Evolutionary conservation across 2,797 vertebrate species (phyloP).

Genomic region (Decapterus maruadsi): DNA sequence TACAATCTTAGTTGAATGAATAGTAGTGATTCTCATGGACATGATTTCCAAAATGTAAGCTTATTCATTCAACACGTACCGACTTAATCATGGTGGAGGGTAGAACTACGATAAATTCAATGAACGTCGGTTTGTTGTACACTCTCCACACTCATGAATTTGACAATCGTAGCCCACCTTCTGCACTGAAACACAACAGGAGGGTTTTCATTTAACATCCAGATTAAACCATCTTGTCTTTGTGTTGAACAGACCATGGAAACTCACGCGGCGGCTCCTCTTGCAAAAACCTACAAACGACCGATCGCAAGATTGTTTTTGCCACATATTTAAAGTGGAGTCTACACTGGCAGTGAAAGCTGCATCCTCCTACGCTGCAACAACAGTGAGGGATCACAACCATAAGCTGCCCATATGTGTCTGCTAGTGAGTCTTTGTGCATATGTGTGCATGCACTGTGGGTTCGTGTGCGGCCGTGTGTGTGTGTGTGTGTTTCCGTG

Average conservation of each 20-base stretch:
- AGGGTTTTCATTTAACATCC: neutral
- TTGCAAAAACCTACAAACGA: neutral
- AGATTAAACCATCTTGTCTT: neutral
- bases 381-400: conserved; percentile 7
- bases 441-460: neutral
- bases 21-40: neutral
- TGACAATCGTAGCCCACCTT: neutral
- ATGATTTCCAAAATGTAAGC: neutral
- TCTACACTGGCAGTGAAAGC: conserved; percentile 14
- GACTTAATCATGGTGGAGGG: too few relatives aligned
- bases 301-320: neutral
- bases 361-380: conserved; percentile 8
- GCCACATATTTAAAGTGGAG: neutral
- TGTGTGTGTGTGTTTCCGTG: conserved; percentile 39
- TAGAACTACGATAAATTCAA: too few relatives aligned
- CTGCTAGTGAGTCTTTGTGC: neutral
- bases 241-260: conserved; percentile 2
- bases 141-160: conserved; percentile 19
- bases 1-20: too few relatives aligned
- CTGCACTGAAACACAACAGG: conserved; percentile 15
- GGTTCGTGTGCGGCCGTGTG: conserved; percentile 20
- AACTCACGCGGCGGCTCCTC: neutral
- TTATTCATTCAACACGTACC: too few relatives aligned
- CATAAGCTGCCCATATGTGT: conserved; percentile 19
- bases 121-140: neutral